Percentiles rank a stretch among this genome's conserved stretches.
Conservation (phyloP, 2,113 vertebrate species). For the Corydoras maculifer region DNA sequence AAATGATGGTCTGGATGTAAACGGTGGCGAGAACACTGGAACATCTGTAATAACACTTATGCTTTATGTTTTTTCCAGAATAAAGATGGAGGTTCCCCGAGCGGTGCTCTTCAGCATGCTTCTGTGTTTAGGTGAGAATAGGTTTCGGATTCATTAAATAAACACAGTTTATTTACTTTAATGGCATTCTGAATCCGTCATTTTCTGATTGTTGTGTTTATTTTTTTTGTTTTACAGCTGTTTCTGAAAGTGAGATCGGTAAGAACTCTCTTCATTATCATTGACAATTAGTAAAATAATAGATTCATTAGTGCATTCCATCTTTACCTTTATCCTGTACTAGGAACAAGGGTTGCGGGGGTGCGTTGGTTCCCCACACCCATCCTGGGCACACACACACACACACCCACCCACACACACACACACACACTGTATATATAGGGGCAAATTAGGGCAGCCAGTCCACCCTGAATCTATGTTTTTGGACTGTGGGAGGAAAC, state of each 20-base stretch:
- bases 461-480: no score
- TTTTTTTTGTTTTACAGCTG: slow-evolving; percentile 41
- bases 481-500: no score
- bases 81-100: slow-evolving; percentile 51
- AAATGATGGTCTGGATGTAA: no score
- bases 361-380: no score
- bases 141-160: not conserved
- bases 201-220: not conserved
- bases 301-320: no score
- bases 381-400: no score
- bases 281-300: not conserved
- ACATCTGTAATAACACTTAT: not conserved
- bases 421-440: no score
- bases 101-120: slow-evolving; percentile 51
- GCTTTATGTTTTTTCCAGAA: not conserved
- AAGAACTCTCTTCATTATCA: slow-evolving; percentile 19
- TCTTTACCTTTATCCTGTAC: no score
- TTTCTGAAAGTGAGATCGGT: slow-evolving; percentile 54
- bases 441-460: no score
- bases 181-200: not conserved
- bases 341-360: no score
- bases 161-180: not conserved
- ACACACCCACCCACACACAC: no score
- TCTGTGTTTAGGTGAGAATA: slow-evolving; percentile 54
- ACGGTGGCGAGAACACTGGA: no score